Evolutionary conservation across 1,140 invertebrate genomes (phyloP).

Genomic region (Drosophila funebris): DNA sequence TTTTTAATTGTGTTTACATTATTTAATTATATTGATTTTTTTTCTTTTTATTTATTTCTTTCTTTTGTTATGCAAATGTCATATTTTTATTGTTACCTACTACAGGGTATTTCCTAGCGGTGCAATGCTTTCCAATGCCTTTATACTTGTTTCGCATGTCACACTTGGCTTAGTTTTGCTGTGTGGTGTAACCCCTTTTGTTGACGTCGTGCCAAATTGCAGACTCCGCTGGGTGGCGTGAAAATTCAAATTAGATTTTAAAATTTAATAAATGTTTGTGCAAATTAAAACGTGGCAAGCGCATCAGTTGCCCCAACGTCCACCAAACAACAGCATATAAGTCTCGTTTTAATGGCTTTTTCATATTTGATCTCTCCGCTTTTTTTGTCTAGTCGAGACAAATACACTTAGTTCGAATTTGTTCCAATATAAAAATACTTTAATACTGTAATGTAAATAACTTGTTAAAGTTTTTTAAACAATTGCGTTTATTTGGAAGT

Average conservation of each 20-base stretch:
- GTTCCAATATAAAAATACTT: background rate
- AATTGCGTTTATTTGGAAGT: background rate
- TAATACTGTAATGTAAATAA: background rate
- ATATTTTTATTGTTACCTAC: background rate
- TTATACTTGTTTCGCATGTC: conserved; percentile 39
- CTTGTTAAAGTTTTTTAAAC: background rate
- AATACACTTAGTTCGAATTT: background rate
- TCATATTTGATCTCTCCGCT: too few species aligned
- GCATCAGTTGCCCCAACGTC: conserved; percentile 40
- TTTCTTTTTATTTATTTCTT: background rate
- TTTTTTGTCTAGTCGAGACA: conserved; percentile 57
- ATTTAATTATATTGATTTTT: background rate
- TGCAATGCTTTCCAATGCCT: background rate
- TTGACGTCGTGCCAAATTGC: conserved; percentile 4
- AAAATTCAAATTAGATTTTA: conserved; percentile 81
- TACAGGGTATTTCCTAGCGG: background rate
- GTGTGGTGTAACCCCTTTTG: conserved; percentile 37
- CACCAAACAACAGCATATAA: conserved; percentile 17
- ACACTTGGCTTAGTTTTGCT: conserved; percentile 62
- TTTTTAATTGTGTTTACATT: background rate
- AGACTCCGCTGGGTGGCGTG: conserved; percentile 58
- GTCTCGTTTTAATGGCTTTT: conserved; percentile 69
- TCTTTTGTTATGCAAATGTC: background rate
- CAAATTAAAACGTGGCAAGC: conserved; percentile 71
- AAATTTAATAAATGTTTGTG: conserved; percentile 77